Evolutionary conservation across 1,140 invertebrate genomes (phyloP), one percentile per base, ranked within the genome.

Genomic region (Batillaria attramentaria): DNA sequence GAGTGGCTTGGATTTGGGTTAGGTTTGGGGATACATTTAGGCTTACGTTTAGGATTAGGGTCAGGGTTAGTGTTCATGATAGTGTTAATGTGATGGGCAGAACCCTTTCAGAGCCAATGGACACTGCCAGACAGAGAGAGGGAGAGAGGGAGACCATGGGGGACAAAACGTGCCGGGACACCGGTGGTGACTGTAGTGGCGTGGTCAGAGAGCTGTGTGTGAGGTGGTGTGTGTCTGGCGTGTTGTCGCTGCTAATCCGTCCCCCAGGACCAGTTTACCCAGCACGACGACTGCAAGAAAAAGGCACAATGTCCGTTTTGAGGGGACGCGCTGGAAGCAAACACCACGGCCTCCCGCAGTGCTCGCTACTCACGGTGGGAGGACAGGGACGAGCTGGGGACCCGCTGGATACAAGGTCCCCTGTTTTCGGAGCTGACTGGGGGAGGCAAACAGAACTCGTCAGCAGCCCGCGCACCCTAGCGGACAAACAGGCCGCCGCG

Each of bases 261-360:
- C 46, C 10, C 28, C 46, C 24, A 31, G 46, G 46, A 39, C 24
- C 10, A 43, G 46, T 73, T 73, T 42, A 57, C 72, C 16, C 72
- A 57, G 72, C 72, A 35, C 31, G n/a, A 24, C 46, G 16, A 37
- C 28, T n/a, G 31, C 8, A n/a, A 57, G 50, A 73, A 73, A 54
- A 73, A 73, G 72, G 46, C 72, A 57, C 72, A 73, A 37, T 73
- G 72, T 73, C 72, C 72, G 72, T 73, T 42, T 73, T 57, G 28
- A 60, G 50, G 72, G 72, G 46, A 39, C 16, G 50, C 46, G 28
- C 50, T 54, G 43, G 24, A 5, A 18, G 28, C n/a, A 73, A 73
- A 73, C 72, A 73, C 46, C 72, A 16, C 62, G 28, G 33, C 20
- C 62, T 16, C 31, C n/a, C 57, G 6, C 10, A 18, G 5, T 62